A percentile compares a stretch with the other conserved stretches of the same genome.
Evolutionary conservation across 1,140 invertebrate genomes (phyloP).

Genomic region (Drosophila kepulauana): DNA sequence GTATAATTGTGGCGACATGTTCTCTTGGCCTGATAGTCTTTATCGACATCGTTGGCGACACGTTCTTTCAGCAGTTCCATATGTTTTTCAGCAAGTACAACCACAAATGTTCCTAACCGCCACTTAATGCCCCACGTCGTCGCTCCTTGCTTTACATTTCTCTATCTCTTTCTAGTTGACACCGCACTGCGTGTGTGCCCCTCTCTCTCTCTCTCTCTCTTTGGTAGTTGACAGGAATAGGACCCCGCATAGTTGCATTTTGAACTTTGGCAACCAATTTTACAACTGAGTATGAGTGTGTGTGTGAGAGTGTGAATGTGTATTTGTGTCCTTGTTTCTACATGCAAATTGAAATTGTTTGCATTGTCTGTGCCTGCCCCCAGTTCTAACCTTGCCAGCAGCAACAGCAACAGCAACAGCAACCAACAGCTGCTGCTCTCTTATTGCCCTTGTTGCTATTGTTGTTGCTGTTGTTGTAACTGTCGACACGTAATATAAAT

Average conservation of each 20-base stretch:
- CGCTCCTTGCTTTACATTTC: too few relatives aligned
- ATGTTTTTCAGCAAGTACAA: constrained; percentile 13
- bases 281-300: constrained; percentile 15
- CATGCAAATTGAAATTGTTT: constrained; percentile 82
- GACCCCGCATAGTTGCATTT: constrained; percentile 52
- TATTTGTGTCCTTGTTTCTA: constrained; percentile 64
- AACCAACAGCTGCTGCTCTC: constrained; percentile 40
- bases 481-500: constrained; percentile 81
- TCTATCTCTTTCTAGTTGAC: constrained; percentile 7
- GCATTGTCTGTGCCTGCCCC: constrained; percentile 74
- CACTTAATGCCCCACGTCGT: constrained; percentile 16
- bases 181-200: not conserved
- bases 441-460: constrained; percentile 24
- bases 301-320: constrained; percentile 28
- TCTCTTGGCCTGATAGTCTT: constrained; percentile 23
- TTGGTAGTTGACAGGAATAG: constrained; percentile 36
- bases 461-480: constrained; percentile 29
- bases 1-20: constrained; percentile 16
- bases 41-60: constrained; percentile 21
- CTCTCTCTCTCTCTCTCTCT: not conserved
- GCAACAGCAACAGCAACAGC: constrained; percentile 43
- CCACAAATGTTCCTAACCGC: constrained; percentile 43
- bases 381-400: constrained; percentile 60
- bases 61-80: constrained; percentile 31
- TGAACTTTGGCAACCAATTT: constrained; percentile 54